Evolutionary conservation across 2,113 vertebrate genomes (phyloP).

Genomic region (Holacanthus passer): DNA sequence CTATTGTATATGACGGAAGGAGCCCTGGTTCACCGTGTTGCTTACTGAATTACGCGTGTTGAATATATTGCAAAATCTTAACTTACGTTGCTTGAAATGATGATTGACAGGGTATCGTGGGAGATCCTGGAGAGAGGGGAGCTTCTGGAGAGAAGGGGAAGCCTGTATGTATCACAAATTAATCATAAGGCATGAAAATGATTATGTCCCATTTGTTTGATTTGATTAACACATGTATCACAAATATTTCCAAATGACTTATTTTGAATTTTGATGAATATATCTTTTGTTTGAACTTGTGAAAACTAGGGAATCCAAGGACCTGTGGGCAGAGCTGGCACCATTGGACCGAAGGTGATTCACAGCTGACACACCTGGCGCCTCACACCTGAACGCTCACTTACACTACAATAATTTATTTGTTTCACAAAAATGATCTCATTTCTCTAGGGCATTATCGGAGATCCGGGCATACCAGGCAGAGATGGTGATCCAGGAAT

Average conservation of each 20-base stretch:
- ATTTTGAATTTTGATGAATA: not conserved
- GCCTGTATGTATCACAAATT: conserved; percentile 78
- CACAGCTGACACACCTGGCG: not conserved
- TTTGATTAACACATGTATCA: not conserved
- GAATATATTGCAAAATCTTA: not conserved
- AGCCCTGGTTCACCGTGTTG: not conserved
- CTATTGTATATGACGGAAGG: conserved; percentile 15
- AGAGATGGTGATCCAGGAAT: conserved; percentile 85
- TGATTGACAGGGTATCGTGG: conserved; percentile 83
- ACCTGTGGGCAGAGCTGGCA: conserved; percentile 75
- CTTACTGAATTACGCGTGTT: not conserved
- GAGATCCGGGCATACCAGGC: conserved; percentile 84
- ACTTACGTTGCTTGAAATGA: conserved; percentile 15
- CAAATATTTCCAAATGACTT: not conserved
- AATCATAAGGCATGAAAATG: too few species aligned
- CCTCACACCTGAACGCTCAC: not conserved
- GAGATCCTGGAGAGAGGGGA: conserved; percentile 86
- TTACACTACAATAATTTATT: conserved; percentile 8
- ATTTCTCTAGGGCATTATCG: conserved; percentile 82
- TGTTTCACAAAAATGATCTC: conserved; percentile 11
- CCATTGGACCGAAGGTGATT: conserved; percentile 80
- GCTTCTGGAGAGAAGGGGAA: conserved; percentile 81
- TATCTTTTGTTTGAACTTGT: conserved; percentile 29
- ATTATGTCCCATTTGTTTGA: not conserved
- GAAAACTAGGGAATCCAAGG: conserved; percentile 81